These are phyloP conservation scores for Steinernema hermaphroditum DNA, from an alignment of 2,888 invertebrate genomes.

Conservation along the genomic window DNA sequence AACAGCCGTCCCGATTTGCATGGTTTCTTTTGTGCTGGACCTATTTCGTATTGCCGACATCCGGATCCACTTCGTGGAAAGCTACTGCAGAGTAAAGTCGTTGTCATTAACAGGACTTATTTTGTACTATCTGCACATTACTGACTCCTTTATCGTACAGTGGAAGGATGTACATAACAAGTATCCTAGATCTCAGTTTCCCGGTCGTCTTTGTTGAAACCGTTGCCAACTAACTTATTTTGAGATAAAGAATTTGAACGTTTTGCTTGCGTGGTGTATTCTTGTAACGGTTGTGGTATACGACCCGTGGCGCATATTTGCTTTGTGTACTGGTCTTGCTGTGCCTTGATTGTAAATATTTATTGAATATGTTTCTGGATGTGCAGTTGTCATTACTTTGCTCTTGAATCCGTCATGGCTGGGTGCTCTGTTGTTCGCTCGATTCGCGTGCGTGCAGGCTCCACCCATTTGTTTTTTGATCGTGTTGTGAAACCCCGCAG, in stretches of 20 bases:
- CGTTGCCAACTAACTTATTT: no score
- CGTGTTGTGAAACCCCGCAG: neutral
- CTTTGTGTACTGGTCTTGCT: no score
- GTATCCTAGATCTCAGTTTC: conserved; percentile 69
- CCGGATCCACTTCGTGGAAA: conserved; percentile 87
- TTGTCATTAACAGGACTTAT: conserved; percentile 87
- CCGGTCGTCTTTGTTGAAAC: conserved; percentile 13
- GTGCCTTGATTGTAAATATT: no score
- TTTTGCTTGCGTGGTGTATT: no score
- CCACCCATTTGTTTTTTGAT: conserved; percentile 21
- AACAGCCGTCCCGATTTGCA: conserved; percentile 88
- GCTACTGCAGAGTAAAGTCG: conserved; percentile 86
- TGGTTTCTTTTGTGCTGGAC: conserved; percentile 76
- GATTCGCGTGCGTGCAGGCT: neutral
- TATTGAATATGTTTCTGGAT: no score
- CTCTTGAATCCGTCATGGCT: no score
- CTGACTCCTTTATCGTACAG: conserved; percentile 86
- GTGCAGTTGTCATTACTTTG: no score
- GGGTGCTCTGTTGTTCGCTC: no score
- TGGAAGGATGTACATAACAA: conserved; percentile 80
- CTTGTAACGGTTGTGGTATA: no score
- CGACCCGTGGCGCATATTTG: no score
- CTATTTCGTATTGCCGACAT: conserved; percentile 71
- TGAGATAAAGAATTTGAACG: no score
- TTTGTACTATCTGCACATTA: conserved; percentile 75